phyloP scores from a whole-genome alignment of 1,140 invertebrate genomes.

The Drosophila quadrilineata region DNA sequence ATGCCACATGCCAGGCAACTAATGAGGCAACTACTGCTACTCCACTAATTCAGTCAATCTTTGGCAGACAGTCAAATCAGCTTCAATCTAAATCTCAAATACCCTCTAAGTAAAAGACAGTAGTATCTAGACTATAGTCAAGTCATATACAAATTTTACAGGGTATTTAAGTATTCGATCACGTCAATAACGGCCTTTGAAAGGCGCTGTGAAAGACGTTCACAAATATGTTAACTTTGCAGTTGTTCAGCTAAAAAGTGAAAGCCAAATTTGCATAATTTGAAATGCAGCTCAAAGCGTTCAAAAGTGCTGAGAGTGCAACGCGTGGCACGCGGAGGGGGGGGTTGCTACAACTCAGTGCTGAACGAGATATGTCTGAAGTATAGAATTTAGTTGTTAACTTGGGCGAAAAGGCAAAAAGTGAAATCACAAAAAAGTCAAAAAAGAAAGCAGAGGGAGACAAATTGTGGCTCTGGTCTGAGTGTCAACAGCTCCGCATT shows the following conservation, averaged over 20 bases:
- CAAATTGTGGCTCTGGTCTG: constrained; percentile 56
- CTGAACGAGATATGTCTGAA: too few relatives aligned
- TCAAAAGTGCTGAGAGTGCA: neutral
- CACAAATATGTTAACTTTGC: constrained; percentile 70
- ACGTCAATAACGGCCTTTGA: neutral
- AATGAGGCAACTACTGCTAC: too few relatives aligned
- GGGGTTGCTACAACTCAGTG: too few relatives aligned
- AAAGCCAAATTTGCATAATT: constrained; percentile 74
- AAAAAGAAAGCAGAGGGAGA: constrained; percentile 65
- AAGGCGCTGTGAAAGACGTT: constrained; percentile 15
- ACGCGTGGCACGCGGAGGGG: neutral
- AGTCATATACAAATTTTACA: neutral
- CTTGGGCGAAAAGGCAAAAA: too few relatives aligned
- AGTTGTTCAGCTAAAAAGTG: constrained; percentile 60
- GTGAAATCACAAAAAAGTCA: too few relatives aligned
- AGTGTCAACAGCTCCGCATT: constrained; percentile 47
- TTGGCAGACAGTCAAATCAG: constrained; percentile 34
- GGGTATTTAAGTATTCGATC: neutral
- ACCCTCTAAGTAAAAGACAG: too few relatives aligned
- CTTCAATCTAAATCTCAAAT: constrained; percentile 35
- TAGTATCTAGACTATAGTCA: neutral
- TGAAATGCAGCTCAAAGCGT: constrained; percentile 38
- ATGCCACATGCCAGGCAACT: too few relatives aligned
- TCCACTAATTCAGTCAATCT: constrained; percentile 47
- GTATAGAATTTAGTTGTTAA: constrained; percentile 59